These are phyloP conservation scores for Gallinago nigripennis DNA, from an alignment of 2,797 vertebrate species.

Conservation along the genomic window DNA sequence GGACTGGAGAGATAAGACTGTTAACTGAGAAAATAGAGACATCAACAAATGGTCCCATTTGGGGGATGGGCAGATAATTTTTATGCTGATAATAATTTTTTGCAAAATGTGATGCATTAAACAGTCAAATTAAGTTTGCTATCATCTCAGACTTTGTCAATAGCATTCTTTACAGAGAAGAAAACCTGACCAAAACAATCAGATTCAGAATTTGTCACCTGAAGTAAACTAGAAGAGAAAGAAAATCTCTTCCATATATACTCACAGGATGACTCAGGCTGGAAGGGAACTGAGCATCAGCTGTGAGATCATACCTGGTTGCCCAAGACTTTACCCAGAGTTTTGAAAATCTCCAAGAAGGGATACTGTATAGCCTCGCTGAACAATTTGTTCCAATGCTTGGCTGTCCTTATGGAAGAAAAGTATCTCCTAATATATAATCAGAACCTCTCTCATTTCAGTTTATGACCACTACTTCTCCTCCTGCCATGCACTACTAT, in stretches of 20 bases:
- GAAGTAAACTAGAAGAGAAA: not conserved
- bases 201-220: not conserved
- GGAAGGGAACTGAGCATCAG: not conserved
- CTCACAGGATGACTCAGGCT: not conserved
- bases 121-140: not conserved
- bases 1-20: not conserved
- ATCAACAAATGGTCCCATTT: not conserved
- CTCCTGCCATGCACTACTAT: not conserved
- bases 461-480: not conserved
- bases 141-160: not conserved
- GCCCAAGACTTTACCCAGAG: not conserved
- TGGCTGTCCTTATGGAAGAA: not conserved
- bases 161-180: not conserved
- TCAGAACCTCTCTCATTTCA: not conserved
- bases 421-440: not conserved
- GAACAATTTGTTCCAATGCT: not conserved
- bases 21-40: not conserved
- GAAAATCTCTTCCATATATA: not conserved
- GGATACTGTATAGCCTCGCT: not conserved
- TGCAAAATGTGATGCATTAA: not conserved
- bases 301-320: not conserved
- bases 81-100: not conserved
- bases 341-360: not conserved
- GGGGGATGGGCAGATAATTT: not conserved
- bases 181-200: not conserved